Base-by-base conservation (phyloP, 2,797 vertebrate genomes). In the Pangasius krempfi region DNA sequence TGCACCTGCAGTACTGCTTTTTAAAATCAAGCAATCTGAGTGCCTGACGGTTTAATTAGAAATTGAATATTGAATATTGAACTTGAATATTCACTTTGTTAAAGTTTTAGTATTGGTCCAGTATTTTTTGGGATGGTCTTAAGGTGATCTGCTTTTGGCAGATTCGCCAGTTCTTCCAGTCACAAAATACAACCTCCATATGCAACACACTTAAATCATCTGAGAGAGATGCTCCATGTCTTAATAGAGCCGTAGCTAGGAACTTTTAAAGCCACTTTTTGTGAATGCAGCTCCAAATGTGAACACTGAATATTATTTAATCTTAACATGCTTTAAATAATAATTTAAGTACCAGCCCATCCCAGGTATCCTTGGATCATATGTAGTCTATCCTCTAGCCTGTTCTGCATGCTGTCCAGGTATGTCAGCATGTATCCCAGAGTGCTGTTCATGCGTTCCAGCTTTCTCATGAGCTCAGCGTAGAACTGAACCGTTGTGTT, bases 371-470 rank as follows among this genome's bases (percentile, higher is more conserved):
- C 60, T 81, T 96, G 96, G 89, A 97, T 95, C 50, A 94, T 73
- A 54, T 93, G 94, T 10, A 97, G 95, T 20, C 91, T 86, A 2
- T 96, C 94, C 89, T 97, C 96, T 30, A 98, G 91, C 0, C 22
- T 92, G 60, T 52, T 84, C 92, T 72, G 95, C 94, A 97, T 96
- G 86, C 75, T 92, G 6, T 97, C 96, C n/a, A 97, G 83, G 50
- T 94, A 94, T 0, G 0, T 86, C 87, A 97, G 93, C 93, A 95
- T 93, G 88, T 94, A 89, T 27, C 94, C 96, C 92, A 98, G 92
- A 0, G 96, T 98, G 90, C 86, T 89, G 88, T 97, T 98, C 94
- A 97, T 94, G 54, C 90, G 94, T 86, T 90, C 94, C 92, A 98
- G 95, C 83, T 97, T 97, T 60, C 86, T 90, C 96, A 96, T 95